Conservation (phyloP, 2,797 vertebrate genomes). For the Spinibarbus caldwelli region DNA sequence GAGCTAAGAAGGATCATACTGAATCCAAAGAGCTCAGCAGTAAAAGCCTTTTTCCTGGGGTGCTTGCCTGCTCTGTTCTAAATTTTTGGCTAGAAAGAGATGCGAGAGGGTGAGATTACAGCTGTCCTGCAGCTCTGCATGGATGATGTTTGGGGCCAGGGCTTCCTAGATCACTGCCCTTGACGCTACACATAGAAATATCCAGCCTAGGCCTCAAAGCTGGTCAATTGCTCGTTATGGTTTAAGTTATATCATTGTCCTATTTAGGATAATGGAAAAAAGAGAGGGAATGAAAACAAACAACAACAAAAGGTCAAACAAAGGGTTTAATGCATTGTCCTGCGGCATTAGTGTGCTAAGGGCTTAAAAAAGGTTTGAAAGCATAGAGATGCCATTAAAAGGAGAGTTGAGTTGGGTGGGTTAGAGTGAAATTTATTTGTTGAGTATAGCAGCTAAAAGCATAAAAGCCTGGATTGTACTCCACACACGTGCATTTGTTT, state of each 20-base stretch:
- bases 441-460: slow-evolving; percentile 13
- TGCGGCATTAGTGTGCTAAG: slow-evolving; percentile 64
- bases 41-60: slow-evolving; percentile 47
- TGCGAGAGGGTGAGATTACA: slow-evolving; percentile 36
- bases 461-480: slow-evolving; percentile 36
- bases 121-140: slow-evolving; percentile 24
- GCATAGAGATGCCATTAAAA: slow-evolving; percentile 63
- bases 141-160: neutral
- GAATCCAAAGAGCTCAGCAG: slow-evolving; percentile 50
- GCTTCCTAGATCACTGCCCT: slow-evolving; percentile 22
- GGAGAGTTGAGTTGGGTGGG: slow-evolving; percentile 43
- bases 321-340: slow-evolving; percentile 59
- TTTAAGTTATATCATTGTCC: slow-evolving; percentile 63
- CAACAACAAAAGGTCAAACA: slow-evolving; percentile 60
- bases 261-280: slow-evolving; percentile 45
- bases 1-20: slow-evolving; percentile 50
- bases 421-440: slow-evolving; percentile 33
- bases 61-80: slow-evolving; percentile 24
- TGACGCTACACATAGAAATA: neutral
- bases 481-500: slow-evolving; percentile 30
- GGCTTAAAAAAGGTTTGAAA: slow-evolving; percentile 60
- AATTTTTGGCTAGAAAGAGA: slow-evolving; percentile 43
- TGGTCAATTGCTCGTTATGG: slow-evolving; percentile 41
- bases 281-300: slow-evolving; percentile 49
- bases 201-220: slow-evolving; percentile 25